Evolutionary conservation across 2,113 vertebrate genomes (phyloP), one percentile per base, ranked within the genome.

Genomic region (Anarrhichthys ocellatus): DNA sequence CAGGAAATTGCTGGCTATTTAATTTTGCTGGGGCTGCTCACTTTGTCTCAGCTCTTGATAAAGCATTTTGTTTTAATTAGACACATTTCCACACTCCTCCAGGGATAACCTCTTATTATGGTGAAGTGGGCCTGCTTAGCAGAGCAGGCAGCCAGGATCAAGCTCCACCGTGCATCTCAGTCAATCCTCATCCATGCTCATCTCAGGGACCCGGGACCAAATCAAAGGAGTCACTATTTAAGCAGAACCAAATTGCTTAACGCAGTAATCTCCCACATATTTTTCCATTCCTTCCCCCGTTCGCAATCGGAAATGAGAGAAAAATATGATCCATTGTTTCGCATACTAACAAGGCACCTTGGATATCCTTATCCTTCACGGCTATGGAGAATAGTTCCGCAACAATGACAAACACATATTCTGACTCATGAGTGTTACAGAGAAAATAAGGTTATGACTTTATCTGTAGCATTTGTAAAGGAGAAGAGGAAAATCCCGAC

Each of bases 61-160:
- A 94, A 93, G 89, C 88, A 92, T 95, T 93, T 93, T 88, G 83
- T 93, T 95, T 95, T 94, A 96, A 95, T 95, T 94, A 95, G 91
- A 89, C 83, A 80, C 86, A 92, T 94, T 94, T 94, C 90, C 91
- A 92, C 94, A 91, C 89, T 93, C 88, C 92, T 90, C 67, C 86
- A 79, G 74, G 88, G 86, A 91, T 92, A 93, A 91, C 91, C 92
- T 91, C 92, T 89, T 89, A 84, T 91, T 91, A 90, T 81, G 87
- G 70, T 89, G 78, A 88, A 88, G 91, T 91, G 85, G 88, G 87
- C 69, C 83, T 77, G 87, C 83, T 89, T 69, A 89, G 89, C 69
- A 4, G 62, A 73, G 88, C 87, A 78, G 84, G 88, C 86, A 68
- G 78, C 72, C 84, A 59, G 86, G 86, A 91, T 90, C 87, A 56